These are phyloP conservation scores for Halichoerus grypus DNA, from an alignment of 2,113 vertebrate genomes.

Conservation along the genomic window DNA sequence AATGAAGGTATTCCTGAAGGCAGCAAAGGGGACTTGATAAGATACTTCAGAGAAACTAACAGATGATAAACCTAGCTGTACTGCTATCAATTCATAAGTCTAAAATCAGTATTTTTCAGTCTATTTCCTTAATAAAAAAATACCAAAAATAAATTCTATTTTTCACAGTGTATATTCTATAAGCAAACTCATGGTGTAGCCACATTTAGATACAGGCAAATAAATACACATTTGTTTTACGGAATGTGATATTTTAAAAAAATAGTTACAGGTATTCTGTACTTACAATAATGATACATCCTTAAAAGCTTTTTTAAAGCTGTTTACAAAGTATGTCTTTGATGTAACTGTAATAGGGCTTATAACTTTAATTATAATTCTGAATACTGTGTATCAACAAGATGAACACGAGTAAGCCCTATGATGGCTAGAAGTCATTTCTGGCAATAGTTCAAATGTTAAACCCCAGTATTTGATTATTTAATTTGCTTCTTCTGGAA, in stretches of 20 bases:
- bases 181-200: background rate
- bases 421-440: background rate
- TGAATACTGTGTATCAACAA: background rate
- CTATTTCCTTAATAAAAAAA: background rate
- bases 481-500: background rate
- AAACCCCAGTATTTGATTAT: background rate
- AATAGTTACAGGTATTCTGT: background rate
- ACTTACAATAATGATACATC: background rate
- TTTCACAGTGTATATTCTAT: background rate
- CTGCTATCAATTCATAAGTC: background rate
- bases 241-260: background rate
- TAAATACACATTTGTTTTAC: background rate
- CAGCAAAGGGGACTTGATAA: background rate
- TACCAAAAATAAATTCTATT: background rate
- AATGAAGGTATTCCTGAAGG: background rate
- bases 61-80: background rate
- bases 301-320: background rate
- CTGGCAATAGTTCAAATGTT: background rate
- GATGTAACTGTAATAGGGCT: conserved; percentile 19
- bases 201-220: background rate
- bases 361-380: conserved; percentile 53
- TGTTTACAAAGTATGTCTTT: conserved; percentile 34
- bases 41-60: conserved; percentile 15
- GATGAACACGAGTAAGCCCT: background rate
- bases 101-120: background rate